Evolutionary conservation across 2,113 vertebrate species (phyloP).

Genomic region (Oenanthe melanoleuca): DNA sequence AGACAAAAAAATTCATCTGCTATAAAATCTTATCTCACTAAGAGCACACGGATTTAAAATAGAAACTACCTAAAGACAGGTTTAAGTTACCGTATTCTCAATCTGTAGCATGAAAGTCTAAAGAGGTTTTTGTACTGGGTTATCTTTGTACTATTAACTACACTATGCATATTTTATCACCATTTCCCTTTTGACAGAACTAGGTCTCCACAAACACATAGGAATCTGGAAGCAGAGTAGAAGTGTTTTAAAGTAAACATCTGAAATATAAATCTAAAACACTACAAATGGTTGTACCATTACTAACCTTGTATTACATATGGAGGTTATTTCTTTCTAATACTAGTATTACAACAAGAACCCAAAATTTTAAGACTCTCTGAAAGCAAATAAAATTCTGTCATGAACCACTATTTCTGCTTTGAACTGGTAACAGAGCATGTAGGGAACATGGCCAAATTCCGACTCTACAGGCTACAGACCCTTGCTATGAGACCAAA

Average conservation of each 20-base stretch:
- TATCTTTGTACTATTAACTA: slow-evolving; percentile 38
- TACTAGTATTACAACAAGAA: not conserved
- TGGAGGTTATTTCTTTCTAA: not conserved
- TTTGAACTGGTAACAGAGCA: not conserved
- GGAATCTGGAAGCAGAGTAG: not conserved
- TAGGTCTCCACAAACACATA: slow-evolving; percentile 35
- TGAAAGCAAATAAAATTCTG: not conserved
- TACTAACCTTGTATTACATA: not conserved
- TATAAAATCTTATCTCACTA: not conserved
- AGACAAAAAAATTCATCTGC: not conserved
- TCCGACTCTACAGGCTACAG: not conserved
- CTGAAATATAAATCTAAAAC: not conserved
- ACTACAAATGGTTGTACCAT: not conserved
- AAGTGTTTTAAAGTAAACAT: not conserved
- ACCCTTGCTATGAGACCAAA: not conserved
- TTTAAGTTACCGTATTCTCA: not conserved
- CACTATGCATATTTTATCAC: slow-evolving; percentile 41
- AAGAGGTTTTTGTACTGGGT: not conserved
- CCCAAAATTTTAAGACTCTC: not conserved
- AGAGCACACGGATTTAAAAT: not conserved
- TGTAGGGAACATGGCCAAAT: not conserved
- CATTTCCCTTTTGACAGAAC: slow-evolving; percentile 48
- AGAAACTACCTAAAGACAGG: not conserved
- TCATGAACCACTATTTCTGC: not conserved
- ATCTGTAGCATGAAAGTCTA: not conserved